These are phyloP conservation scores for Brachyrhaphis roseni DNA, from an alignment of 2,797 vertebrate genomes.

Conservation along the genomic window DNA sequence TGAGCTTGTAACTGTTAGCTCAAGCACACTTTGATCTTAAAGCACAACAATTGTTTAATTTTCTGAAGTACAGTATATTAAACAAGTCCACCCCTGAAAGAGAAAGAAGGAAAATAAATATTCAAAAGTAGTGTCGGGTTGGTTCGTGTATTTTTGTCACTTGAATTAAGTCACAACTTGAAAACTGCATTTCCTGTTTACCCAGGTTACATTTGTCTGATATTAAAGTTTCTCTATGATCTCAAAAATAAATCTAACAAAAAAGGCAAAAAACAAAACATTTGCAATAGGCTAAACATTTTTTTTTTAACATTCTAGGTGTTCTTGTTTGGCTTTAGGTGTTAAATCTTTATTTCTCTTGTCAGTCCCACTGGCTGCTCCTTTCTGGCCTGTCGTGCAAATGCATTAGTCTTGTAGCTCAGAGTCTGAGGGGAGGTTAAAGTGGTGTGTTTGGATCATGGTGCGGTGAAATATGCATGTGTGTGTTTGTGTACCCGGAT, in stretches of 20 bases:
- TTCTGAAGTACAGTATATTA: not conserved
- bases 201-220: not conserved
- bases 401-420: slow-evolving; percentile 79
- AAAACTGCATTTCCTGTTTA: not conserved
- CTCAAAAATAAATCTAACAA: not conserved
- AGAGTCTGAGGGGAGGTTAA: slow-evolving; percentile 55
- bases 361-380: slow-evolving; percentile 20
- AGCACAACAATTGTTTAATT: not conserved
- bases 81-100: not conserved
- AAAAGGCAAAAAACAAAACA: not conserved
- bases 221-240: not conserved
- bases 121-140: not conserved
- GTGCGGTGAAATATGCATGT: slow-evolving; percentile 67
- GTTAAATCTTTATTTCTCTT: not conserved
- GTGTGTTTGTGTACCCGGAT: slow-evolving; percentile 36
- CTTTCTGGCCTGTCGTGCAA: slow-evolving; percentile 57
- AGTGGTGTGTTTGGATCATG: slow-evolving; percentile 50
- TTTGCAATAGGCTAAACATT: not conserved
- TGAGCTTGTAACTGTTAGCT: not conserved
- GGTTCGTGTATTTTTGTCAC: not conserved
- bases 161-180: not conserved
- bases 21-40: not conserved
- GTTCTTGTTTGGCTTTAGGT: slow-evolving; percentile 20
- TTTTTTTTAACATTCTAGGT: slow-evolving; percentile 5
- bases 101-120: not conserved